Base-by-base conservation (phyloP, 2,113 vertebrate genomes). In the Periophthalmodon schlosseri region DNA sequence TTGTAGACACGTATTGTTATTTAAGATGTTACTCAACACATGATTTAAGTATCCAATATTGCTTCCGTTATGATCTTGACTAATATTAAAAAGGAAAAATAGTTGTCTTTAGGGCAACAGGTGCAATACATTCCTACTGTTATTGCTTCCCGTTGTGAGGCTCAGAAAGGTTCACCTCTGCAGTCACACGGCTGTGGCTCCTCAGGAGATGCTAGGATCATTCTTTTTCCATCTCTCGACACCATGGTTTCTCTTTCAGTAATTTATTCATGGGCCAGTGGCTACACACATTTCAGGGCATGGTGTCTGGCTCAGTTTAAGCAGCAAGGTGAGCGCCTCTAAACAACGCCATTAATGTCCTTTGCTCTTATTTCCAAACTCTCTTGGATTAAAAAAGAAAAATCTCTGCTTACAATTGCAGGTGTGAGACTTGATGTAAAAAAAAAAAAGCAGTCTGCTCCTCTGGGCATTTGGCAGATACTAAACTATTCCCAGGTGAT, bases 401-500 rank as follows among this genome's bases (percentile, higher is more conserved):
- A 67, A 54, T 54, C 18, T 68, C 63, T 9, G 6, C 63, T 49
- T 82, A 57, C 69, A 60, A 66, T 58, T 71, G 46, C 65, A 58
- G 65, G 52, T 69, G 33, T 60, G 34, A 34, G 34, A n/a, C 18
- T 12, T 24, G n/a, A 23, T 13, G 39, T 10, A 44, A 44, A 44
- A 44, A 44, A 44, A 44, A 44, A 44, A 8, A 44, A 11, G 39
- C 39, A 10, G 39, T 44, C 69, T 68, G 80, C 65, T 76, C 39
- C 78, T 72, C 34, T 39, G 71, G 58, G 58, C 0, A 0, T 61
- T 57, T 61, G 58, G 58, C 23, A 15, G 23, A 64, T 18, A 64
- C 15, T 9, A 14, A 33, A 18, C 28, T 64, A 79, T 72, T 90
- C 87, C 89, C 84, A 86, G 72, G 86, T 89, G 89, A 92, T 90